A percentile compares a stretch with the other conserved stretches of the same genome.
These are phyloP conservation scores for Chalcosyrphus nemorum DNA, from an alignment of 2,888 invertebrate genomes.

Conservation along the genomic window DNA sequence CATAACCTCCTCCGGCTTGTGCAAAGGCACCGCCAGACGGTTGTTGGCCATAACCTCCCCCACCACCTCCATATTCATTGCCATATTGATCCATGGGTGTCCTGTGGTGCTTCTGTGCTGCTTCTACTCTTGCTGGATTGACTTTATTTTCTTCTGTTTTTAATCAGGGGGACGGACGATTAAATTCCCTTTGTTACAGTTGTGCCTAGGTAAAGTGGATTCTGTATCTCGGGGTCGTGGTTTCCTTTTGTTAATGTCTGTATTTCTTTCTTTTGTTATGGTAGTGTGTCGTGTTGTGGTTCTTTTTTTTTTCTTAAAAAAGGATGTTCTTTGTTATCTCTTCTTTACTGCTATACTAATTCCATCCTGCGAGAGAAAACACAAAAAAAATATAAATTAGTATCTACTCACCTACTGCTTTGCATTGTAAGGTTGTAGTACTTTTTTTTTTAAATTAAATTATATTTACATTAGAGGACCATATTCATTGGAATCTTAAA, in stretches of 20 bases:
- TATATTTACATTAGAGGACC: too few species aligned
- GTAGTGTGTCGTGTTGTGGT: slow-evolving; percentile 5
- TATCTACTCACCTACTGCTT: too few species aligned
- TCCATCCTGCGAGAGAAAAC: slow-evolving; percentile 20
- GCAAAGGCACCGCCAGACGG: slow-evolving; percentile 73
- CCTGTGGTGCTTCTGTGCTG: neutral
- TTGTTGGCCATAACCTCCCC: slow-evolving; percentile 75
- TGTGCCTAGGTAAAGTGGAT: slow-evolving; percentile 33
- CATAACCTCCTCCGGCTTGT: slow-evolving; percentile 52
- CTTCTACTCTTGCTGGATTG: too few species aligned
- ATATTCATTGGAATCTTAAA: too few species aligned
- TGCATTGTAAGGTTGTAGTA: neutral
- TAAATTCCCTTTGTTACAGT: slow-evolving; percentile 47
- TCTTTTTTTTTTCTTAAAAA: neutral
- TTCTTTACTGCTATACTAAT: slow-evolving; percentile 20
- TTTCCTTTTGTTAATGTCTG: slow-evolving; percentile 50
- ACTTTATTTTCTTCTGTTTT: neutral
- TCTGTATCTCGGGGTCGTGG: slow-evolving; percentile 38
- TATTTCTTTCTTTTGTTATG: too few species aligned
- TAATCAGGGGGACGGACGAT: slow-evolving; percentile 53
- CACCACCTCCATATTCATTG: slow-evolving; percentile 76
- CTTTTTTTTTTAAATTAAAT: too few species aligned
- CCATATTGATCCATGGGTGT: slow-evolving; percentile 77
- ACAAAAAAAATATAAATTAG: neutral
- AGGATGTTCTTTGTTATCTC: neutral